Evolutionary conservation across 1,140 invertebrate genomes (phyloP).

Genomic region (Magallana angulata): DNA sequence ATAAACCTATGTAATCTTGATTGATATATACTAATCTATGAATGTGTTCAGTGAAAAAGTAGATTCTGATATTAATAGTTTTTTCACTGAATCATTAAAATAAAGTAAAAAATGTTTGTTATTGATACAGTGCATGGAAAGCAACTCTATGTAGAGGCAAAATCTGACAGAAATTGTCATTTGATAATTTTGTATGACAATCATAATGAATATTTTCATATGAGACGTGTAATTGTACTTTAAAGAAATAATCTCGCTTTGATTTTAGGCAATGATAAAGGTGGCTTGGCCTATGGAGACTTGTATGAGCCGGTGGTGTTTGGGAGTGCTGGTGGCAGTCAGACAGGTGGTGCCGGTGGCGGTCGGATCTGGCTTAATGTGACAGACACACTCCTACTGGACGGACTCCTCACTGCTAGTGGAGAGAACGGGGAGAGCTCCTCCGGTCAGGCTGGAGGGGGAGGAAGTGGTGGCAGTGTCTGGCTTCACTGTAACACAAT

Average conservation of each 20-base stretch:
- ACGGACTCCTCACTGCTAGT: slow-evolving; percentile 66
- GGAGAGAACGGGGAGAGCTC: slow-evolving; percentile 56
- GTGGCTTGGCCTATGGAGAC: slow-evolving; percentile 68
- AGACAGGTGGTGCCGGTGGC: slow-evolving; percentile 66
- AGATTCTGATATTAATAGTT: too few species aligned
- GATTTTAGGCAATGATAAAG: slow-evolving; percentile 35
- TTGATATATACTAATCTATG: not conserved
- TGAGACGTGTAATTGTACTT: not conserved
- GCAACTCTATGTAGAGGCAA: too few species aligned
- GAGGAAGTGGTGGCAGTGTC: slow-evolving; percentile 71
- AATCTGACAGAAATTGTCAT: too few species aligned
- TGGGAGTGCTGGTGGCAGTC: slow-evolving; percentile 70
- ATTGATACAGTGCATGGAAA: too few species aligned
- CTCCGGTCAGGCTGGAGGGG: slow-evolving; percentile 53
- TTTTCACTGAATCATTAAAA: too few species aligned
- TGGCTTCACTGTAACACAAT: slow-evolving; percentile 69
- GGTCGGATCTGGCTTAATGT: slow-evolving; percentile 73
- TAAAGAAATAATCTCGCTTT: too few species aligned
- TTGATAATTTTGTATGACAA: too few species aligned
- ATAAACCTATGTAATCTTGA: not conserved
- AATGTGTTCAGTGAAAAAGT: too few species aligned
- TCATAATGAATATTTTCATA: too few species aligned
- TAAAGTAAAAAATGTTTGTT: too few species aligned
- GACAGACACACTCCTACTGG: slow-evolving; percentile 68
- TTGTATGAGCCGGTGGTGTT: slow-evolving; percentile 68